Conservation (phyloP, 2,113 vertebrate genomes). For the Cyprinodon variegatus region DNA sequence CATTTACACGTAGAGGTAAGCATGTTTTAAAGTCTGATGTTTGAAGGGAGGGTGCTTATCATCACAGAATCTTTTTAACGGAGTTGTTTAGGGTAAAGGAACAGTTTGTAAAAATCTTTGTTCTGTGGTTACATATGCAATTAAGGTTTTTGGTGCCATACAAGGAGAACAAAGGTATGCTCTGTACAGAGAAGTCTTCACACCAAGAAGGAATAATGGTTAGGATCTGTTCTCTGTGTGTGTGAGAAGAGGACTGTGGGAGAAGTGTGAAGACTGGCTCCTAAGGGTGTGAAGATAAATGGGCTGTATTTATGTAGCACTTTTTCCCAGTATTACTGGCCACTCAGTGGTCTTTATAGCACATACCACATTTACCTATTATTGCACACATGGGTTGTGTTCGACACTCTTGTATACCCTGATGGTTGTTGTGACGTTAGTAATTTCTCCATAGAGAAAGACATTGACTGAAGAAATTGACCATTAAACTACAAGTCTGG, state of each 20-base stretch:
- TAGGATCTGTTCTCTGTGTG: conserved; percentile 43
- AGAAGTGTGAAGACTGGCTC: conserved; percentile 60
- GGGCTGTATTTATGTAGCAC: conserved; percentile 10
- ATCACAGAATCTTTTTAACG: conserved; percentile 7
- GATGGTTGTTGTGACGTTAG: not conserved
- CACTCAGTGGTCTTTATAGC: not conserved
- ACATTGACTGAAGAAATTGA: not conserved
- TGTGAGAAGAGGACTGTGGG: conserved; percentile 47
- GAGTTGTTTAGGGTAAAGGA: not conserved
- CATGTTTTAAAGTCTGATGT: not conserved
- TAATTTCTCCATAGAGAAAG: not conserved
- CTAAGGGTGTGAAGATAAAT: conserved; percentile 42
- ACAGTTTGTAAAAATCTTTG: not conserved
- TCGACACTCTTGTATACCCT: not conserved
- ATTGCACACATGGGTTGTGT: not conserved
- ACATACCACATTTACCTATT: not conserved
- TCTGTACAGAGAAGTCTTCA: conserved; percentile 34
- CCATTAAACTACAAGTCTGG: not conserved
- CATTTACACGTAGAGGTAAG: conserved; percentile 18
- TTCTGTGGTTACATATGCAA: conserved; percentile 5
- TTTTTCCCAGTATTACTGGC: not conserved
- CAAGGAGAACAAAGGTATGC: conserved; percentile 13
- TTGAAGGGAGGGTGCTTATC: conserved; percentile 4
- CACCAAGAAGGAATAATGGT: conserved; percentile 43
- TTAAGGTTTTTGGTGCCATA: conserved; percentile 3